phyloP scores from a whole-genome alignment of 2,888 invertebrate species.

The Drepanosiphum platanoidis region DNA sequence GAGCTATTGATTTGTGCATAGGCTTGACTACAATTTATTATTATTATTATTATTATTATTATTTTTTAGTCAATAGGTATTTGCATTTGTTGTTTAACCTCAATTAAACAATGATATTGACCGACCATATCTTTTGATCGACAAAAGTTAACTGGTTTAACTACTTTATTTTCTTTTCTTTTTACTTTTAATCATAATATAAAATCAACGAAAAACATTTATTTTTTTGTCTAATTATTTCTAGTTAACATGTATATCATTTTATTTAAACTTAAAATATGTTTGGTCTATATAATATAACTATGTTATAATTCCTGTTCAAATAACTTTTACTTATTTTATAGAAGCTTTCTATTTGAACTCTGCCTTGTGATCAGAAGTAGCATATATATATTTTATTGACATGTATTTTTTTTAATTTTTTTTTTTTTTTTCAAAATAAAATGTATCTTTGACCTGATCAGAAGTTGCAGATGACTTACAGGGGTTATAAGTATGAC shows the following conservation, averaged over 20 bases:
- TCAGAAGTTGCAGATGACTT: conserved; percentile 36
- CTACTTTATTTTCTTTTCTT: conserved; percentile 50
- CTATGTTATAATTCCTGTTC: conserved; percentile 40
- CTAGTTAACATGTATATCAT: conserved; percentile 31
- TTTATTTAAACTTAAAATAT: conserved; percentile 19
- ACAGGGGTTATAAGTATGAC: conserved; percentile 49
- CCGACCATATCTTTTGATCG: conserved; percentile 41
- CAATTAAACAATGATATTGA: conserved; percentile 39
- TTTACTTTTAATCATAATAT: conserved; percentile 41
- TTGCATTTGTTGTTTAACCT: conserved; percentile 30
- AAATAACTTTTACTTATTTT: conserved; percentile 31
- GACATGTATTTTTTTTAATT: neutral
- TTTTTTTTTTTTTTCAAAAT: conserved; percentile 2
- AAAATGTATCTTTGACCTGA: conserved; percentile 30
- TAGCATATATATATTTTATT: conserved; percentile 14
- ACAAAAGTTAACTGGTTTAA: conserved; percentile 40
- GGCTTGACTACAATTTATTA: conserved; percentile 53
- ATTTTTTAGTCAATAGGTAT: conserved; percentile 51
- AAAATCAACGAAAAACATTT: conserved; percentile 39
- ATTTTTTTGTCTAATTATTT: conserved; percentile 39
- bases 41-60: conserved; percentile 51
- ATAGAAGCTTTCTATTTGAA: conserved; percentile 28
- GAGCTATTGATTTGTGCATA: conserved; percentile 60
- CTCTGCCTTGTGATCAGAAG: conserved; percentile 41
- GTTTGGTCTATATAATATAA: conserved; percentile 36